Evolutionary conservation across 1,140 invertebrate genomes (phyloP), one percentile per base, ranked within the genome.

Genomic region (Drosophila lacertosa): DNA sequence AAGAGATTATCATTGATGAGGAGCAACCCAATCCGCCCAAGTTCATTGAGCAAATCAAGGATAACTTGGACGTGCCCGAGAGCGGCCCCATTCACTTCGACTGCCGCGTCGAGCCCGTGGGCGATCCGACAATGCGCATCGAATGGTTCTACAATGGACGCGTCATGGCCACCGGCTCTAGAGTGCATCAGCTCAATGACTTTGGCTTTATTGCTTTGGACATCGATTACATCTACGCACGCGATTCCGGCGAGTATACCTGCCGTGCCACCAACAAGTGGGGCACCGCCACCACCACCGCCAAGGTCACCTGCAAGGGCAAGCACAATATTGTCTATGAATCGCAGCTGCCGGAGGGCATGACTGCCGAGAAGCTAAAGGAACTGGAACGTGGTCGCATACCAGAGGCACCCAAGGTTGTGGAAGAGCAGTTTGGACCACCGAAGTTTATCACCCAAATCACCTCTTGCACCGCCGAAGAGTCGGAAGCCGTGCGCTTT

Each of bases 71-170:
- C 91, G 94, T 97, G 0, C 94, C 95, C 60, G 98, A 99, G 94
- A 95, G 96, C 35, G 95, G 95, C 64, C 94, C 97, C 2, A 96
- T 96, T 81, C 97, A 98, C 91, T 98, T 98, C 77, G 97, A 98
- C 79, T 97, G 97, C 83, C 93, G 96, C 37, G 96, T 98, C 0
- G 97, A 98, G 89, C 97, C 97, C 5, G 94, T 95, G 0, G 95
- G 95, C 54, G 97, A 98, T 92, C 93, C 96, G 6, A 94, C 95
- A 1, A 97, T 98, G 96, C 93, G 96, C 35, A 97, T 98, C 71
- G 97, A 98, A 91, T 99, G 98, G 97, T 98, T 96, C 94, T 95
- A 96, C 73, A 98, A 98, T 92, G 97, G 97, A 13, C 94, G 95
- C 76, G 96, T 97, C 24, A 95, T 98, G 81, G 96, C 95, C 0